Evolutionary conservation across 2,888 invertebrate genomes (phyloP).

Genomic region (Drosophila phalerata): DNA sequence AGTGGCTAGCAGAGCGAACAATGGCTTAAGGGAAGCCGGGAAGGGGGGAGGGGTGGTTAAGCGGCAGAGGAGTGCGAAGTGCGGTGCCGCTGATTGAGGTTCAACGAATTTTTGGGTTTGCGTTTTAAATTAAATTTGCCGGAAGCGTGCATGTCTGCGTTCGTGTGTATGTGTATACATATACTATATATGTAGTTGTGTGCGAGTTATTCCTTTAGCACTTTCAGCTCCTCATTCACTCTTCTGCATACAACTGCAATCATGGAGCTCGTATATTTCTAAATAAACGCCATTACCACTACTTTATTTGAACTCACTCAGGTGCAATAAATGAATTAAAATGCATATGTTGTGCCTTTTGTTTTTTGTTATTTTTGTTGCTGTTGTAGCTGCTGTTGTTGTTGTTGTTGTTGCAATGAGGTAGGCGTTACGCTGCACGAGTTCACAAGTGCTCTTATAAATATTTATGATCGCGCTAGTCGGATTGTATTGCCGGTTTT

Average conservation of each 20-base stretch:
- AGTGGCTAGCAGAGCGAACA: constrained; percentile 29
- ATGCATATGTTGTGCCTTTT: constrained; percentile 35
- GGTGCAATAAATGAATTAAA: constrained; percentile 67
- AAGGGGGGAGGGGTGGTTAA: too few relatives aligned
- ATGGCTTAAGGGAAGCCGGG: constrained; percentile 3
- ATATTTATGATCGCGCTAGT: constrained; percentile 49
- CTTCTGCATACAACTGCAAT: neutral
- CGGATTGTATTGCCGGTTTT: constrained; percentile 20
- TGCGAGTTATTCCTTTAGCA: constrained; percentile 1
- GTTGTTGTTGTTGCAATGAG: neutral
- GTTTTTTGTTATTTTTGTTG: too few relatives aligned
- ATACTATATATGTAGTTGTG: constrained; percentile 6
- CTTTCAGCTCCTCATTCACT: neutral
- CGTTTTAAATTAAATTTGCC: constrained; percentile 76
- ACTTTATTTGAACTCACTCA: constrained; percentile 43
- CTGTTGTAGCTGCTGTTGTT: neutral
- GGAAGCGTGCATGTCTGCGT: constrained; percentile 37
- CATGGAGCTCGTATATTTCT: constrained; percentile 30
- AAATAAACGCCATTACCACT: constrained; percentile 55
- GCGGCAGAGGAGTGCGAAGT: constrained; percentile 7
- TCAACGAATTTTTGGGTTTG: constrained; percentile 56
- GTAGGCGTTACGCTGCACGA: constrained; percentile 10
- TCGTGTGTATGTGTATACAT: constrained; percentile 10
- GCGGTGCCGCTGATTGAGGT: constrained; percentile 65
- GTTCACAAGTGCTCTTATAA: constrained; percentile 39